Evolutionary conservation across 2,888 invertebrate species (phyloP).

Genomic region (Drosophila koepferae): DNA sequence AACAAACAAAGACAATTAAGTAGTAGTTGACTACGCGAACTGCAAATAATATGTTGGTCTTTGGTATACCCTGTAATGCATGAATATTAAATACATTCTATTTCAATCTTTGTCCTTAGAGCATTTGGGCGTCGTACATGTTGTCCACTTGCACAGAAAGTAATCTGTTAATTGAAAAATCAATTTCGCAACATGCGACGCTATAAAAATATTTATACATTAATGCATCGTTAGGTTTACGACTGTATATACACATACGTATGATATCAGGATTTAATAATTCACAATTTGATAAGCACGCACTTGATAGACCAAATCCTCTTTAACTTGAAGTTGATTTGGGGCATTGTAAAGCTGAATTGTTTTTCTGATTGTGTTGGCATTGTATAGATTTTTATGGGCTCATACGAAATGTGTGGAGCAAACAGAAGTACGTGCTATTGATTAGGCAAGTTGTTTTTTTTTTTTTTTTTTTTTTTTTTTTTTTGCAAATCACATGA

Average conservation of each 20-base stretch:
- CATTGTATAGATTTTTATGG: constrained; percentile 26
- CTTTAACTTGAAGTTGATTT: neutral
- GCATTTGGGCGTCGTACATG: neutral
- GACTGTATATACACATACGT: constrained; percentile 1
- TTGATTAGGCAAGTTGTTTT: neutral
- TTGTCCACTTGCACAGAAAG: neutral
- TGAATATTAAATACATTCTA: neutral
- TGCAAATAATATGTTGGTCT: neutral
- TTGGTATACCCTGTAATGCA: neutral
- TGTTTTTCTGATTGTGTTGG: constrained; percentile 18
- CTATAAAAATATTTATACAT: constrained; percentile 40
- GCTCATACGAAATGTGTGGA: neutral
- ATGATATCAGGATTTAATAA: constrained; percentile 36
- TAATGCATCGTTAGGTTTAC: constrained; percentile 53
- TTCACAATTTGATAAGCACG: constrained; percentile 41
- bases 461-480: neutral
- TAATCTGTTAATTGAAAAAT: constrained; percentile 36
- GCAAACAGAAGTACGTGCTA: neutral
- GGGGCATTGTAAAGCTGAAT: constrained; percentile 20
- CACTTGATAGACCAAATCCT: constrained; percentile 7
- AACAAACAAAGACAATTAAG: constrained; percentile 28
- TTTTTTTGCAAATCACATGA: neutral
- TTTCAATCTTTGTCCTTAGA: neutral
- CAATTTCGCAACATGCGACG: constrained; percentile 20
- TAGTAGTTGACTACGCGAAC: neutral